These are phyloP conservation scores for Chondrilla cf. caribensis DNA, from an alignment of 37 sponge, comb jelly and placozoan species.

Conservation along the genomic window DNA sequence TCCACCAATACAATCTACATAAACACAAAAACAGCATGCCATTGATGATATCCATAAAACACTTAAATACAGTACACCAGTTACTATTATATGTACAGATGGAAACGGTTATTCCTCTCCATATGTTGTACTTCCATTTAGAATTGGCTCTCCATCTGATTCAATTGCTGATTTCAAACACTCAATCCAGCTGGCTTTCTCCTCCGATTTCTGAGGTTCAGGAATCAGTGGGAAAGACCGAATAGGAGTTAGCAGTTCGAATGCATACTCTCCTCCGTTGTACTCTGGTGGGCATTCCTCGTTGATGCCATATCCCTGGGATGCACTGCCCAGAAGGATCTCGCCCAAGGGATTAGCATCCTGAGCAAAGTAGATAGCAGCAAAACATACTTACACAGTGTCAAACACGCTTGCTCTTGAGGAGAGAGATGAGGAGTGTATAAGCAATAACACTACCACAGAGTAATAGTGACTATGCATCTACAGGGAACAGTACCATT, in stretches of 20 bases:
- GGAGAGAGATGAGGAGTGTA: too few relatives aligned
- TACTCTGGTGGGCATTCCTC: conserved; percentile 56
- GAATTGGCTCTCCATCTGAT: not conserved
- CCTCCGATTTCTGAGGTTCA: conserved; percentile 50
- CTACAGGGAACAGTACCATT: too few relatives aligned
- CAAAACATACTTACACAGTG: conserved; percentile 9
- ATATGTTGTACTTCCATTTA: not conserved
- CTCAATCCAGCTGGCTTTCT: conserved; percentile 57
- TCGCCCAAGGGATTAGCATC: conserved; percentile 82
- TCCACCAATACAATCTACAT: too few relatives aligned
- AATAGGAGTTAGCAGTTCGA: conserved; percentile 61
- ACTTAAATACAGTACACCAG: too few relatives aligned
- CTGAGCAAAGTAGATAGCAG: conserved; percentile 12
- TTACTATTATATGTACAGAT: too few relatives aligned
- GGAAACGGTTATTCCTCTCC: conserved; percentile 9
- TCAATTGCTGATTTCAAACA: conserved; percentile 49
- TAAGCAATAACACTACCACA: too few relatives aligned
- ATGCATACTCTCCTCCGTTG: conserved; percentile 60
- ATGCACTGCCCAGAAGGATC: conserved; percentile 55
- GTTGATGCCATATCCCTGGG: conserved; percentile 63
- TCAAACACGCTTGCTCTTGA: too few relatives aligned
- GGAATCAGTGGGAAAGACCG: conserved; percentile 62
- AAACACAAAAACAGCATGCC: too few relatives aligned
- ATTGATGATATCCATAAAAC: too few relatives aligned
- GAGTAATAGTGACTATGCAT: too few relatives aligned